A percentile compares a stretch with the other conserved stretches of the same genome.
Evolutionary conservation across 23 tunicate genomes (phyloP).

Genomic region (Corella eumyota): DNA sequence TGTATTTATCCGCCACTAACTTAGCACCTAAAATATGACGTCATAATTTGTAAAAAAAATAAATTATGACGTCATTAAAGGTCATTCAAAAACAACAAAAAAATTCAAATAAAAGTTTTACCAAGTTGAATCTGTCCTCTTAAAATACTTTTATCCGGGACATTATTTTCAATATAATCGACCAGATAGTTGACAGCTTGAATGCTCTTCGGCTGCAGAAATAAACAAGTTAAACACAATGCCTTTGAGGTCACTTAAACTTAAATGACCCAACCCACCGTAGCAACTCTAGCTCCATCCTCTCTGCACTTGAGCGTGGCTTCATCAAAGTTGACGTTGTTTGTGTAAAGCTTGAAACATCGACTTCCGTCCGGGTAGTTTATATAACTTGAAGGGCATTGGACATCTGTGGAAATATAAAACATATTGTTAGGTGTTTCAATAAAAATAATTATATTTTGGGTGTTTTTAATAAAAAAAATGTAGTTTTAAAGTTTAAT

Average conservation of each 20-base stretch:
- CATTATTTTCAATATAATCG: background rate
- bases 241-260: no score
- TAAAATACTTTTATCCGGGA: slow-evolving; percentile 3
- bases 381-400: slow-evolving; percentile 21
- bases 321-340: slow-evolving; percentile 14
- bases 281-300: slow-evolving; percentile 29
- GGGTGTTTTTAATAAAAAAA: no score
- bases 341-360: slow-evolving; percentile 19
- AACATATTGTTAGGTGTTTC: no score
- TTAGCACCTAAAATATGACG: slow-evolving; percentile 6
- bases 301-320: slow-evolving; percentile 6
- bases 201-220: slow-evolving; percentile 20
- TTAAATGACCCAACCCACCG: no score
- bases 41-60: no score
- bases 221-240: background rate
- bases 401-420: no score
- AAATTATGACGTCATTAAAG: no score
- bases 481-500: no score
- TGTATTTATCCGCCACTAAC: slow-evolving; percentile 1
- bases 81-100: no score
- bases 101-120: background rate
- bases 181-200: slow-evolving; percentile 14
- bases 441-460: no score
- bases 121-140: slow-evolving; percentile 31
- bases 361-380: slow-evolving; percentile 28